Conservation (phyloP, 2,797 vertebrate genomes). For the Acanthurus tractus region DNA sequence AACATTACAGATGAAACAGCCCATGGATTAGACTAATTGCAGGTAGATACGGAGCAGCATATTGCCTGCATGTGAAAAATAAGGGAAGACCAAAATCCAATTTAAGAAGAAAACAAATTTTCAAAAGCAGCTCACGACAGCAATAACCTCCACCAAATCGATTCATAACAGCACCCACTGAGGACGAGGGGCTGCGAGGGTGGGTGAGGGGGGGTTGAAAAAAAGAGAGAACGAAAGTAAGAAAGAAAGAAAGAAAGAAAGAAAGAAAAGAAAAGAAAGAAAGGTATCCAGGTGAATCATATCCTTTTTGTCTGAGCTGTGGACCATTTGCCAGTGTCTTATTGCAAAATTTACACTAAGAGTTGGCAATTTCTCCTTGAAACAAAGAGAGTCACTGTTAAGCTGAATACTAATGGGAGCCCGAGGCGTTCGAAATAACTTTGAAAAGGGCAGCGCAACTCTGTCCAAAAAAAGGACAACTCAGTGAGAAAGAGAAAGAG, state of each 20-base stretch:
- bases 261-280: conserved; percentile 14
- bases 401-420: conserved; percentile 80
- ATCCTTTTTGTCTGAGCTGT: conserved; percentile 59
- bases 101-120: conserved; percentile 69
- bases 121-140: conserved; percentile 67
- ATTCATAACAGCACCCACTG: conserved; percentile 61
- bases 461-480: conserved; percentile 68
- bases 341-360: conserved; percentile 75
- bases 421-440: conserved; percentile 75
- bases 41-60: conserved; percentile 35
- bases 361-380: conserved; percentile 81
- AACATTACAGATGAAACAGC: conserved; percentile 45
- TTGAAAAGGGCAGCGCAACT: conserved; percentile 79
- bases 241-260: conserved; percentile 3
- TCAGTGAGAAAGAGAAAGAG: conserved; percentile 42
- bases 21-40: conserved; percentile 55
- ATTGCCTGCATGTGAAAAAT: conserved; percentile 61
- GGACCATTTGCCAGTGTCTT: conserved; percentile 69
- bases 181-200: background rate
- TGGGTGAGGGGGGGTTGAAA: background rate
- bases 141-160: conserved; percentile 68
- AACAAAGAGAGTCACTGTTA: conserved; percentile 71
- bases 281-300: conserved; percentile 64
- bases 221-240: conserved; percentile 1
- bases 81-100: conserved; percentile 61